phyloP scores from a whole-genome alignment of 2,888 invertebrate species.

The Polymixis lichenea region DNA sequence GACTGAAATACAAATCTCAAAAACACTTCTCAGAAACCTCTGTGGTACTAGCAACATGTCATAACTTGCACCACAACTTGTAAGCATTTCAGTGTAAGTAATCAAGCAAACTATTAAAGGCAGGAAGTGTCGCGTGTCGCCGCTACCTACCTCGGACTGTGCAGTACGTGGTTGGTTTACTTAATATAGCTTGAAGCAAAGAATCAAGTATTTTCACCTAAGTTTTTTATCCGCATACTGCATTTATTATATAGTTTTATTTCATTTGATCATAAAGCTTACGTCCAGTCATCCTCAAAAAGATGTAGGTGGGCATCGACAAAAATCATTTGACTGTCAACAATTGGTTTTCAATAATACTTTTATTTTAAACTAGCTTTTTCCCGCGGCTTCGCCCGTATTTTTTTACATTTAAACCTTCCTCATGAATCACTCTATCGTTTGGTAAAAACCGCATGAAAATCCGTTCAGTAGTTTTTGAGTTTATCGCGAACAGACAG shows the following conservation, averaged over 20 bases:
- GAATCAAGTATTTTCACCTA: too few relatives aligned
- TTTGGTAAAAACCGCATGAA: too few relatives aligned
- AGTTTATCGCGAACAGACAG: too few relatives aligned
- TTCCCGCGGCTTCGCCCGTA: too few relatives aligned
- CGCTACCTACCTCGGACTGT: conserved; percentile 8
- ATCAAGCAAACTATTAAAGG: conserved; percentile 24
- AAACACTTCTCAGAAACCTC: neutral
- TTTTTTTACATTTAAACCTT: too few relatives aligned
- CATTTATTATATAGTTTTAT: too few relatives aligned
- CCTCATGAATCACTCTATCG: too few relatives aligned
- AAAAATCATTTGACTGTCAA: neutral
- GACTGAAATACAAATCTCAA: neutral
- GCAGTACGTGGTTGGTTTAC: too few relatives aligned
- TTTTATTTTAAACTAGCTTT: too few relatives aligned
- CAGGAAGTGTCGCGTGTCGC: conserved; percentile 53
- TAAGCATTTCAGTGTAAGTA: conserved; percentile 26
- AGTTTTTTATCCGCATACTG: neutral
- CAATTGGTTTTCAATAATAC: too few relatives aligned
- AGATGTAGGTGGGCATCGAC: neutral
- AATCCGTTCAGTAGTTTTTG: too few relatives aligned
- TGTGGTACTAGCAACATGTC: neutral
- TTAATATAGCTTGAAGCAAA: neutral
- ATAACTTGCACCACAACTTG: conserved; percentile 14
- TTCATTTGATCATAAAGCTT: neutral
- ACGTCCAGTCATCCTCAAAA: neutral